Base-by-base conservation (phyloP, 1,140 invertebrate genomes). In the Luehdorfia chinensis region DNA sequence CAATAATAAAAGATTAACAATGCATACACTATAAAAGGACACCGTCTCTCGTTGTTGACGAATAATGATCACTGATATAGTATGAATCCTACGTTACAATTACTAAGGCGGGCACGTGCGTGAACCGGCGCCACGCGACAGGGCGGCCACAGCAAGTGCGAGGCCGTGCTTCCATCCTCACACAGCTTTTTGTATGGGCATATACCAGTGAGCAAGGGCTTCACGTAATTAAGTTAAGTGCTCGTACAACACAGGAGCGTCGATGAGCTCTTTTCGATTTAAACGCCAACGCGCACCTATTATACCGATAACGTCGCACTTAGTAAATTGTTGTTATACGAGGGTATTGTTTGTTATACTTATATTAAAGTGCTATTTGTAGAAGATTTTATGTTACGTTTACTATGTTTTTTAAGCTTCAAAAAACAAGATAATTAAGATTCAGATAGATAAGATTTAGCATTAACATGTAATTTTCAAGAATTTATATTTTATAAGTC, bases 161-260 rank as follows among this genome's bases (percentile, higher is more conserved):
- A 28, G 23, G 7, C 37, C 25, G 8, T n/a, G n/a, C 16, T 13
- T 3, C 15, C 16, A 25, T 19, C 11, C 36, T 25, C 9, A 13
- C 23, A 9, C 8, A 16, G 12, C 23, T 25, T 31, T 31, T 31
- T 31, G 11, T 31, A n/a, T 15, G 23, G 37, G 13, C 25, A 13
- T 16, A 12, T 11, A 28, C 15, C 25, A 12, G 14, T 9, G 37
- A 13, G 16, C 56, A 49, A 69, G 57, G 65, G 67, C 67, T 72
- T 74, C 67, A 41, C 58, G 75, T 84, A 85, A 85, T 84, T 75
- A 84, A 80, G 71, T 81, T 81, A 81, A 85, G 81, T 85, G 79
- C 77, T 78, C 72, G 71, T 73, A 62, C 56, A 43, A 50, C 43
- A 58, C 60, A 62, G 62, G 66, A 67, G 60, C 58, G 62, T 41